Evolutionary conservation across 2,888 invertebrate genomes (phyloP), one percentile per base, ranked within the genome.

Genomic region (Acleris emargana): DNA sequence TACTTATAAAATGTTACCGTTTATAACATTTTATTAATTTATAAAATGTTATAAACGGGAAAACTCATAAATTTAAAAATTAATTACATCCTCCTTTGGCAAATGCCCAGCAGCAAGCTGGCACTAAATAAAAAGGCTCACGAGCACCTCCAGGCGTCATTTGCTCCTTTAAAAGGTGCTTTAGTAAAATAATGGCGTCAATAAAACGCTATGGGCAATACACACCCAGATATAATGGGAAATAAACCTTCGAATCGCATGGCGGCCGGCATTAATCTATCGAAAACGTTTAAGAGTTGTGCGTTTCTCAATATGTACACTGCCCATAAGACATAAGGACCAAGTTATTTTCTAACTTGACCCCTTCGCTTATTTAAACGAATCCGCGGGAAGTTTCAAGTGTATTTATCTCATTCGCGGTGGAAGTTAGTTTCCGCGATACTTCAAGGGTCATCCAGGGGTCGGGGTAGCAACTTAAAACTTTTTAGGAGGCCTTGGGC

Each of bases 141-240:
- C 13, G 47, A 45, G 43, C 45, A 47, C 38, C 28, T 55, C 43
- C 17, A 45, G 42, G 18, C 54, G 50, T 64, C 59, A 50, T 59
- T 54, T 55, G 59, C 17, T 43, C 42, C 59, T 57, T 51, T 32
- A 49, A 51, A 58, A 49, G 42, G 22, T 43, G 49, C 53, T 64
- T 59, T 42, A 20, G 32, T 18, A 38, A 49, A 47, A 64, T 64
- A 59, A 54, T 50, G 43, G 32, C 54, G 28, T 28, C 54, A 55
- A 59, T 64, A 64, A 64, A 59, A 50, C 54, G 54, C 49, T n/a
- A 59, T 50, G 54, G 64, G 64, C 59, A 59, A 55, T 59, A 64
- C 59, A 64, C 59, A 55, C 50, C 54, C 59, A 50, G 54, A 50
- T 59, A 50, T 60, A 54, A 64, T 64, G 54, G 54, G 54, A 55